Base-by-base conservation (phyloP, 1,140 invertebrate species). In the Atta colombica region DNA sequence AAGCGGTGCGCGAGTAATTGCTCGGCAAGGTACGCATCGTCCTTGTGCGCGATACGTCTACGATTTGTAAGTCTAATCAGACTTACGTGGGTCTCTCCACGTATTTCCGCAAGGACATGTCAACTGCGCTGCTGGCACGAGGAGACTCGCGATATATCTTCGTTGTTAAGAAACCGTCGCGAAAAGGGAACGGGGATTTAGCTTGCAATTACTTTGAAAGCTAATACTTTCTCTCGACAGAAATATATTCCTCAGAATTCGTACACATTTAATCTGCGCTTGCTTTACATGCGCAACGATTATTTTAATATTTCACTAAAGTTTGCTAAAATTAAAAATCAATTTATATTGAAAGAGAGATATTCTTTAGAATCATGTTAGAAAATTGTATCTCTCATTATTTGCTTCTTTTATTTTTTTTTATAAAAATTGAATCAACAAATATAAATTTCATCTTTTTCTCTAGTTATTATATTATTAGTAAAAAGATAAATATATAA, bases 11-110 rank as follows among this genome's bases (percentile, higher is more conserved):
- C 49, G 74, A 31, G 51, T 87, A 89, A 87, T 89, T 71, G 84
- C 80, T 63, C 35, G 12, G 31, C 60, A 25, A 68, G 39, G 31
- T 88, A 60, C 78, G 25, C 85, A 51, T 75, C 68, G 49, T 84
- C 68, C 80, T 74, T 74, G 80, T 82, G 69, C 69, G 69, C 69
- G 80, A 84, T 84, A 75, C 80, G 80, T 75, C 55, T 45, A 25
- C 80, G 80, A 84, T 84, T 84, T 84, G 80, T 72, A 72, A 82
- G 80, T 82, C 68, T 75, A 84, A 84, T 84, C 69, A 84, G 80
- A 75, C 55, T 84, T 61, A 51, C 80, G 58, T 75, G 45, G 80
- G 69, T 71, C 39, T 72, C 66, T 69, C 66, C 39, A 49, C 53
- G 68, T 84, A 84, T 84, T 84, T 84, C 68, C 80, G 80, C 80